Base-by-base conservation (phyloP, 1,140 invertebrate genomes). In the Oncopeltus fasciatus region DNA sequence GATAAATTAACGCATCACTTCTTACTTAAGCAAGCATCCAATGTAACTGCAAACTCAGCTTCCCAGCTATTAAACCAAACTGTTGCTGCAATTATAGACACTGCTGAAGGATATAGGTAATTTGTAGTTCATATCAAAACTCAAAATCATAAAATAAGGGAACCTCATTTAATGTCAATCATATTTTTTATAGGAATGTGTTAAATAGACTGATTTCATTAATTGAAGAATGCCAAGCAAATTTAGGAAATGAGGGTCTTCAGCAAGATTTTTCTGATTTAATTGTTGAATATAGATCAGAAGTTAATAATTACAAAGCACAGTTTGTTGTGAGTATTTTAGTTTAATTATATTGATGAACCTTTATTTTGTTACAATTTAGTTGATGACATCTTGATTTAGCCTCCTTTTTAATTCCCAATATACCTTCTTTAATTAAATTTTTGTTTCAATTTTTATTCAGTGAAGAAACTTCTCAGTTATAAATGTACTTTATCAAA, bases 21-120 rank as follows among this genome's bases (percentile, higher is more conserved):
- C 47, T 59, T 68, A 11, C 60, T 68, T 21, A 62, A 66, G 21
- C 67, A 68, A 64, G 65, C 67, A 14, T 64, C 64, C 16, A 49
- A 49, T 9, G 61, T 64, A 20, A 53, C 62, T 21, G 65, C 62
- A n/a, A 64, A 64, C 31, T 46, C 67, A 31, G 60, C 63, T 11
- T 64, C 64, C 1, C 64, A 68, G 44, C 59, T 68, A 4, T 43
- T 68, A 21, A 64, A 63, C 24, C 63, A 64, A 24, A 66, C 64
- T 16, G 43, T 63, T 26, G 58, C 63, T 14, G 67, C 67, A 16
- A 47, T 65, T 18, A 21, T 66, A 8, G 67, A 68, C 33, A 49
- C 51, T n/a, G 58, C 46, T 9, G 18, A 59, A 12, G 43, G 62
- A 29, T 67, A 67, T 44, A 67, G 44, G 65, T 67, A 63, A 29